These are phyloP conservation scores for Cylas formicarius DNA, from an alignment of 1,140 invertebrate genomes.

Conservation along the genomic window DNA sequence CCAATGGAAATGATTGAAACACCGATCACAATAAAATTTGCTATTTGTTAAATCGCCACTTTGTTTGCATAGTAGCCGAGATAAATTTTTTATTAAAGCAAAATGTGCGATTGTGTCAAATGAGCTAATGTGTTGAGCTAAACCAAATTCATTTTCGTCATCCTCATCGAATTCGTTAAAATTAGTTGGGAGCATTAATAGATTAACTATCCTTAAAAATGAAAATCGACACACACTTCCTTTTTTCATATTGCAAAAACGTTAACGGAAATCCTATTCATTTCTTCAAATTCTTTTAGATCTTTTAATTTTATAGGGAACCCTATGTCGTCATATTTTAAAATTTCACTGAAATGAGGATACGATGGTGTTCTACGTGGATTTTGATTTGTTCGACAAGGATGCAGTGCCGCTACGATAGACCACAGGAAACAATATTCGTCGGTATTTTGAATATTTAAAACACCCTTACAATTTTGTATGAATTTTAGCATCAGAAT, in stretches of 20 bases:
- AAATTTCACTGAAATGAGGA: conserved; percentile 19
- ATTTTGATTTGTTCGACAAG: conserved; percentile 4
- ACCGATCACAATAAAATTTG: conserved; percentile 22
- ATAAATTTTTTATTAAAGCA: conserved; percentile 21
- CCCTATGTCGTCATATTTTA: conserved; percentile 17
- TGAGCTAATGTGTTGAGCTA: neutral
- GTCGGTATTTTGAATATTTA: conserved; percentile 18
- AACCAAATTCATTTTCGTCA: neutral
- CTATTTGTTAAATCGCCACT: conserved; percentile 9
- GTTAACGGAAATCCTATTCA: conserved; percentile 17
- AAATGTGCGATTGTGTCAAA: conserved; percentile 10
- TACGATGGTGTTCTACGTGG: conserved; percentile 6
- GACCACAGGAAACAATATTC: conserved; percentile 19
- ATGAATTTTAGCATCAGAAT: conserved; percentile 7
- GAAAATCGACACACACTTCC: neutral
- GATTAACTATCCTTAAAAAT: neutral
- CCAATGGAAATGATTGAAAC: conserved; percentile 19
- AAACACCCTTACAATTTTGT: conserved; percentile 5
- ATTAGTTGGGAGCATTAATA: conserved; percentile 4
- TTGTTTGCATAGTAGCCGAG: conserved; percentile 19
- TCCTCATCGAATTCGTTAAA: neutral
- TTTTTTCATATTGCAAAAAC: conserved; percentile 6
- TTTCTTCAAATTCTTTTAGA: conserved; percentile 21
- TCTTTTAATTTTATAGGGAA: conserved; percentile 15
- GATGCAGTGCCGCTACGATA: conserved; percentile 15